A percentile compares a stretch with the other conserved stretches of the same genome.
Evolutionary conservation across 1,140 invertebrate genomes (phyloP).

Genomic region (Caenorhabditis brenneri): DNA sequence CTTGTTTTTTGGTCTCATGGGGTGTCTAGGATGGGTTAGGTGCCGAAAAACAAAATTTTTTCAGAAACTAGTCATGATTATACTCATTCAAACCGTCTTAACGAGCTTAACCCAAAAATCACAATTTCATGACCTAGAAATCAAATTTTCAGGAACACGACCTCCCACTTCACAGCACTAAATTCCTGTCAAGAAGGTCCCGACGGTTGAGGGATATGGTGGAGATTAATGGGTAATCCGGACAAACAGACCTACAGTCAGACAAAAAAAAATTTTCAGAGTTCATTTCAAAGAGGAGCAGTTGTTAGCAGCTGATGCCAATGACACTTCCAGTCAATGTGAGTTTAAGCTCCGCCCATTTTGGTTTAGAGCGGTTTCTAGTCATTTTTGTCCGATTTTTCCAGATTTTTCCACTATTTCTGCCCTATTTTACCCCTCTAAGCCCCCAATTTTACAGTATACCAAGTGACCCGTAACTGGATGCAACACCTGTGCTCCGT

Average conservation of each 20-base stretch:
- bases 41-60: too few species aligned
- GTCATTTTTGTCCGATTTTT: too few species aligned
- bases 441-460: slow-evolving; percentile 4
- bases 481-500: slow-evolving; percentile 17
- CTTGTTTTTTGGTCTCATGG: too few species aligned
- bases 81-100: too few species aligned
- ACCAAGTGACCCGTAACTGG: slow-evolving; percentile 11
- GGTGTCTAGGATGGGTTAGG: too few species aligned
- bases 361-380: too few species aligned
- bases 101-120: background rate
- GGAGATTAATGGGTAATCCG: slow-evolving; percentile 7
- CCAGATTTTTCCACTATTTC: too few species aligned
- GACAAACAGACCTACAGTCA: background rate
- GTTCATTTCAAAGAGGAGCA: slow-evolving; percentile 9
- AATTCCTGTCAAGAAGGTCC: background rate
- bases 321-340: slow-evolving; percentile 17
- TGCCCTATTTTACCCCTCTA: too few species aligned
- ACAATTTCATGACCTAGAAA: background rate
- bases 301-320: background rate
- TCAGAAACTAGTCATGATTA: too few species aligned
- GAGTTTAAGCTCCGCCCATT: background rate
- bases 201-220: slow-evolving; percentile 25
- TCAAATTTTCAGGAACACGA: background rate
- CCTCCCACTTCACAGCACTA: slow-evolving; percentile 25
- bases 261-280: background rate